Base-by-base conservation (phyloP, 2,888 invertebrate species). In the Nebria salina region DNA sequence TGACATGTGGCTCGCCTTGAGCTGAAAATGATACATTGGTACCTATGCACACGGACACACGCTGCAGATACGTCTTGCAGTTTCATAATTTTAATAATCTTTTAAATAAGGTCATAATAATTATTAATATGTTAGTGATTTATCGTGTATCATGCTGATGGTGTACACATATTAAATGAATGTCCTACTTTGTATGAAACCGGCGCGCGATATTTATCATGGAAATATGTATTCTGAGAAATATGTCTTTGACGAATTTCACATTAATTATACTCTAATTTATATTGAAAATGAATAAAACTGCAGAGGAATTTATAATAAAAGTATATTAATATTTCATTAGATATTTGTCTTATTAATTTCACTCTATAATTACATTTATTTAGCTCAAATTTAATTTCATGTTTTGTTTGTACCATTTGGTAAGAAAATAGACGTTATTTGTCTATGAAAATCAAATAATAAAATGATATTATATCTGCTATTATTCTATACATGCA, bases 71-170 rank as follows among this genome's bases (percentile, higher is more conserved):
- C 54, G 8, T 54, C 11, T 54, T 54, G 54, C 54, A 54, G 54
- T 54, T 54, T 54, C 54, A 13, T 54, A 54, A 54, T 54, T 54
- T 54, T 54, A 54, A 54, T 54, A 54, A 54, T 54, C 8, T 54
- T 54, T 54, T 54, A 54, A 54, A 54, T 54, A 54, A 54, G 54
- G 54, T 54, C 54, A 54, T 54, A 54, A 54, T 54, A 54, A 54
- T 54, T 54, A 54, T 54, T 54, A 54, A 54, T 54, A 54, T 54
- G 54, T 54, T 54, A 54, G 54, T 54, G 54, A 54, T 54, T 54
- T 54, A 54, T 54, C 54, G 8, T 54, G 11, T 54, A 54, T 54
- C 54, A 11, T 34, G 34, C 34, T 54, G 54, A 54, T 54, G 54
- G 11, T 54, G 54, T 54, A 4, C 54, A 13, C 13, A 54, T 34